Conservation (phyloP, 1,140 invertebrate species). For the Steinernema feltiae region DNA sequence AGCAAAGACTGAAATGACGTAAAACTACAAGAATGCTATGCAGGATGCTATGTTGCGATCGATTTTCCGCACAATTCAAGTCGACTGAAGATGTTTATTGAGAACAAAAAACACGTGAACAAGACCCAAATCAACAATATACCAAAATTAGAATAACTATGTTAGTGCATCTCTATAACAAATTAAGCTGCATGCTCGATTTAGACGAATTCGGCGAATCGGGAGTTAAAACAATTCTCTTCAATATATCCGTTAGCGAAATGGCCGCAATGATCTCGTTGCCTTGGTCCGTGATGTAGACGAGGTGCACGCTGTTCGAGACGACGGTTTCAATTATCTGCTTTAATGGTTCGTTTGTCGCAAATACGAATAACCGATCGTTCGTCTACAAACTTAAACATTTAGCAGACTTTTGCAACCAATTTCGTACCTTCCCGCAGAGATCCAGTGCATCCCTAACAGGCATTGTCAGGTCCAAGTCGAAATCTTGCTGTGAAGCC, state of each 20-base stretch:
- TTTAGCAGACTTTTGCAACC: background rate
- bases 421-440: background rate
- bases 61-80: no score
- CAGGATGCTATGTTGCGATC: no score
- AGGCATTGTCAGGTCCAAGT: background rate
- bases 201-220: background rate
- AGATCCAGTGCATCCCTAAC: background rate
- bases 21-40: no score
- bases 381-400: background rate
- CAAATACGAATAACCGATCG: slow-evolving; percentile 68
- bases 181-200: background rate
- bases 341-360: slow-evolving; percentile 78
- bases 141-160: background rate
- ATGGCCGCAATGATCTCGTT: slow-evolving; percentile 87
- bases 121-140: no score
- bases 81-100: no score
- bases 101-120: no score
- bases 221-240: slow-evolving; percentile 47
- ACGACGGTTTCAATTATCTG: slow-evolving; percentile 87
- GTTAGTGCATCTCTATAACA: background rate
- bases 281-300: slow-evolving; percentile 70
- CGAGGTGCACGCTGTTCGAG: slow-evolving; percentile 73
- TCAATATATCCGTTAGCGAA: slow-evolving; percentile 86
- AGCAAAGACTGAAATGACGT: no score
- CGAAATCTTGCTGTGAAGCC: slow-evolving; percentile 66